These are phyloP conservation scores for Formica selysi DNA, from an alignment of 1,140 invertebrate species.

Conservation along the genomic window DNA sequence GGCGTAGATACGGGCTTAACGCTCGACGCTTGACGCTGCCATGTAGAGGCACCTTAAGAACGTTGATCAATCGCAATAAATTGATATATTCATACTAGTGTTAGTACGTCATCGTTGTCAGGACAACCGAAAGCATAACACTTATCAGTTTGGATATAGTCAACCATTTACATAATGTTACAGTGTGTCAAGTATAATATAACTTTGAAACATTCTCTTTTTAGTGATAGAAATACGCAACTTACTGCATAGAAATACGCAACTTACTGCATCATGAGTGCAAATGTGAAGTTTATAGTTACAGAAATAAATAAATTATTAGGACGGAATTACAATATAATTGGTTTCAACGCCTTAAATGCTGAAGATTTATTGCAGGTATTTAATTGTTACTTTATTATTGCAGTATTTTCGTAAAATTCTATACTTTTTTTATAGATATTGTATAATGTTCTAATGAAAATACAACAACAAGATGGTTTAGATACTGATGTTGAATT, in stretches of 20 bases:
- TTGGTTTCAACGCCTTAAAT: constrained; percentile 94
- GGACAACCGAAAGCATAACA: constrained; percentile 17
- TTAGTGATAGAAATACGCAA: neutral
- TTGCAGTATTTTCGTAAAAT: constrained; percentile 21
- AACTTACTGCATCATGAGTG: constrained; percentile 87
- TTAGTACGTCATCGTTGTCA: constrained; percentile 17
- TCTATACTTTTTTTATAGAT: constrained; percentile 83
- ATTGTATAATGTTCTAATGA: constrained; percentile 89
- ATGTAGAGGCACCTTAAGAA: too few relatives aligned
- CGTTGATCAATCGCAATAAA: too few relatives aligned
- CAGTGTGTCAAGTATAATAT: neutral
- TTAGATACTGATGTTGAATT: constrained; percentile 88
- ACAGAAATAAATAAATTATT: constrained; percentile 92
- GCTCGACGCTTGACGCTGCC: too few relatives aligned
- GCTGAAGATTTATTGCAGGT: constrained; percentile 92
- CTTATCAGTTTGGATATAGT: neutral
- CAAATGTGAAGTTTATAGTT: constrained; percentile 93
- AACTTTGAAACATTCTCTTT: neutral
- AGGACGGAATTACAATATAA: constrained; percentile 93
- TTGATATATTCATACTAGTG: too few relatives aligned
- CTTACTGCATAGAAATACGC: constrained; percentile 37
- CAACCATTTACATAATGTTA: neutral
- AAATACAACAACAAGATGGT: constrained; percentile 88
- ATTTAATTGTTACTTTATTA: constrained; percentile 46
- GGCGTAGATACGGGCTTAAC: too few relatives aligned